Base-by-base conservation (phyloP, 2,888 invertebrate species). In the Polydrusus tereticollis region DNA sequence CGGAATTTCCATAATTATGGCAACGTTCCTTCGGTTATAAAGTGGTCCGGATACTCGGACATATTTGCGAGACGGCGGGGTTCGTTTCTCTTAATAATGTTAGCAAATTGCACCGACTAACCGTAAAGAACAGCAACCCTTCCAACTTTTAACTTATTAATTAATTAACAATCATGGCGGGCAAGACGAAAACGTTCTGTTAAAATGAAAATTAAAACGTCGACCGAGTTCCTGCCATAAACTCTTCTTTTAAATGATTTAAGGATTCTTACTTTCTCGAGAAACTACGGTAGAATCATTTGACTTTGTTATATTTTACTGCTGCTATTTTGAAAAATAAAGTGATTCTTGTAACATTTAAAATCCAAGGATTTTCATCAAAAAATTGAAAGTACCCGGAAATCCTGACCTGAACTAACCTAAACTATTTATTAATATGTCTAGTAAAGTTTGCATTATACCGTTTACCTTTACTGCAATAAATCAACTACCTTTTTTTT, bases 121-220 rank as follows among this genome's bases (percentile, higher is more conserved):
- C 83, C 84, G 83, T 84, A 85, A 84, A 84, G 84, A 84, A 84
- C 83, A 79, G 81, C 82, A 81, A 82, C 82, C 80, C 81, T 82
- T 82, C 80, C 69, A 75, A 83, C 83, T 83, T 82, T 83, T 83
- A 83, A 85, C 84, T 85, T 85, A 85, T 85, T 85, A 85, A 85
- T 85, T 85, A 85, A 85, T 85, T 85, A 85, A 85, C 84, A 85
- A 85, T 85, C 84, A 84, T 84, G 82, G 83, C 82, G 82, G 83
- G 82, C 80, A 81, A 82, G 82, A 82, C 82, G 83, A 81, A 80
- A 80, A 79, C 76, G 80, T 78, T 80, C 79, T 76, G 79, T 72
- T 78, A 82, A 82, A 82, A 83, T 83, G 82, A 83, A 84, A 84
- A 84, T 84, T 84, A 84, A 84, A 84, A 83, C 83, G 81, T 81